Evolutionary conservation across 2,888 invertebrate genomes (phyloP).

Genomic region (Linnaemya tessellans): DNA sequence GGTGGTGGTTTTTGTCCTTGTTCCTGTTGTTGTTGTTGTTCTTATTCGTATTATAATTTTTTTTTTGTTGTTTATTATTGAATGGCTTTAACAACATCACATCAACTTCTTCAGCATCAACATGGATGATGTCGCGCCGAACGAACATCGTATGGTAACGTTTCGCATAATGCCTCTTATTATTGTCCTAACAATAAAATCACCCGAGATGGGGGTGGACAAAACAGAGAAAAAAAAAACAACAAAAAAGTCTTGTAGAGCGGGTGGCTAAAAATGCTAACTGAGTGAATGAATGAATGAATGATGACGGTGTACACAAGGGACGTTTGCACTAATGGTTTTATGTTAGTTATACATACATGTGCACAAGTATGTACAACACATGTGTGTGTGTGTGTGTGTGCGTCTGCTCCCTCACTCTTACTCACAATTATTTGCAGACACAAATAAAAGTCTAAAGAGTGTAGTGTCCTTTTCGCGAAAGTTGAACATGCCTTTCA

Average conservation of each 20-base stretch:
- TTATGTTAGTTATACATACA: constrained; percentile 54
- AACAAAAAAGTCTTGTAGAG: constrained; percentile 44
- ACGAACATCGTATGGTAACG: constrained; percentile 34
- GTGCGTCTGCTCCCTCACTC: not conserved
- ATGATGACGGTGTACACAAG: constrained; percentile 70
- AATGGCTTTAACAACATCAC: constrained; percentile 69
- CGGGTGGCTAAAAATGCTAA: constrained; percentile 66
- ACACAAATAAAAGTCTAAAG: constrained; percentile 54
- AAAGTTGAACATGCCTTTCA: constrained; percentile 63
- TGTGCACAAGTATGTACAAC: not conserved
- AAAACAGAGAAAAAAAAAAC: too few relatives aligned
- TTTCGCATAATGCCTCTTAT: constrained; percentile 52
- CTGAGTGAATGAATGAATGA: constrained; percentile 61
- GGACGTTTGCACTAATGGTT: constrained; percentile 71
- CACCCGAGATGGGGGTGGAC: constrained; percentile 68
- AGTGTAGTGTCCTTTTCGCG: constrained; percentile 71
- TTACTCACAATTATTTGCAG: constrained; percentile 20
- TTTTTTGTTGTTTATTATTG: constrained; percentile 68
- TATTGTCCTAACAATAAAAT: constrained; percentile 59
- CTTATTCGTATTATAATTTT: constrained; percentile 40
- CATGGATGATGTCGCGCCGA: constrained; percentile 56
- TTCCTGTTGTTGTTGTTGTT: constrained; percentile 45
- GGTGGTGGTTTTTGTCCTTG: constrained; percentile 6
- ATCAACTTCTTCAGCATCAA: constrained; percentile 57
- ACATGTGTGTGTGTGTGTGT: not conserved